Conservation (phyloP, 2,888 invertebrate genomes). For the Amaurobius ferox region DNA sequence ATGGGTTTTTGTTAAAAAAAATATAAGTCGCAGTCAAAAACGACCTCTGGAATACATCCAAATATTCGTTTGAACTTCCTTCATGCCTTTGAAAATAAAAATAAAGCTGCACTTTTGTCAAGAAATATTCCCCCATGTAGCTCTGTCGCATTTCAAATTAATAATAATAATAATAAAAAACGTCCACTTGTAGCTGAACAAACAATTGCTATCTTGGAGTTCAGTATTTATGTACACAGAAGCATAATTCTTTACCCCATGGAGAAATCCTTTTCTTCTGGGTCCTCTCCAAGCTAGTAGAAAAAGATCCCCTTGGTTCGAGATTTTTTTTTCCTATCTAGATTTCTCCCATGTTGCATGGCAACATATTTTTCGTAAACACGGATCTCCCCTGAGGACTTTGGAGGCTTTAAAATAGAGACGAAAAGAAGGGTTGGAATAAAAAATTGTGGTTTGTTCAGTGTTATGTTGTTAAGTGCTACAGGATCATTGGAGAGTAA, state of each 20-base stretch:
- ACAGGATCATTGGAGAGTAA: too few species aligned
- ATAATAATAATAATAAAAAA: neutral
- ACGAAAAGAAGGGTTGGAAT: neutral
- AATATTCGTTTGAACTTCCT: neutral
- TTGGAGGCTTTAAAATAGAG: neutral
- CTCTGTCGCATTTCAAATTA: neutral
- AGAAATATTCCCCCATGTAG: too few species aligned
- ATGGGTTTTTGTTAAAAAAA: too few species aligned
- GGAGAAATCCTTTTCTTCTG: neutral
- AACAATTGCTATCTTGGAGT: neutral
- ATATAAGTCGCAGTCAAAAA: too few species aligned
- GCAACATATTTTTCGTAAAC: constrained; percentile 1
- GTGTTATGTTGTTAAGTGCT: neutral
- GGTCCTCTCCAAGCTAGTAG: neutral
- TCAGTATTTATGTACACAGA: neutral
- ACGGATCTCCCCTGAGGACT: neutral
- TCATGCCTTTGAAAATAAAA: neutral
- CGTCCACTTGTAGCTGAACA: neutral
- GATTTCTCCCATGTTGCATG: neutral
- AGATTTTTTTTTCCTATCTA: neutral
- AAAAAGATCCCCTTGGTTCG: neutral
- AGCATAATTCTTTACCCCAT: neutral
- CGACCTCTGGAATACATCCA: neutral
- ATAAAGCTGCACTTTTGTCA: too few species aligned
- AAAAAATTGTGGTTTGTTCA: neutral